Evolutionary conservation across 2,113 vertebrate genomes (phyloP).

Genomic region (Nibea coibor): DNA sequence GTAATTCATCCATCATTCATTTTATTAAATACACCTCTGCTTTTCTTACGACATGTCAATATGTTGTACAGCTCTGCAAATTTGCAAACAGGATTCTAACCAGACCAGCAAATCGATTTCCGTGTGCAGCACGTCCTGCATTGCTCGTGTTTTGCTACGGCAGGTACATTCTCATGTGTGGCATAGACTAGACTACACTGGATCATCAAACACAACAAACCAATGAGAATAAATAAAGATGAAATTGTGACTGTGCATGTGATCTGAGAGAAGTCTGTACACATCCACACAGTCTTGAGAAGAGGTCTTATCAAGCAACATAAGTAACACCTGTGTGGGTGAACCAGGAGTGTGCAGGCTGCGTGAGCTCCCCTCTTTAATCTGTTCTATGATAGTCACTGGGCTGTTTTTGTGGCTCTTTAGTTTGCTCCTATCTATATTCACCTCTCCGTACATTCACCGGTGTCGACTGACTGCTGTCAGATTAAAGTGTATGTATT

Average conservation of each 20-base stretch:
- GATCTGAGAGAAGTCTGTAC: neutral
- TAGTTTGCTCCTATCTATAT: neutral
- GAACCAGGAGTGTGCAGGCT: neutral
- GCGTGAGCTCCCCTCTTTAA: neutral
- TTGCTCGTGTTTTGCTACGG: too few species aligned
- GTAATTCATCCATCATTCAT: neutral
- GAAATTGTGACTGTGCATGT: neutral
- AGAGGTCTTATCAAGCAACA: neutral
- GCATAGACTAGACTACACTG: neutral
- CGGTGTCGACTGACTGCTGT: neutral
- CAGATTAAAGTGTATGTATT: neutral
- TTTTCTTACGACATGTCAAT: neutral
- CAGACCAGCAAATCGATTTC: too few species aligned
- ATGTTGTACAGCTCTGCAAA: too few species aligned
- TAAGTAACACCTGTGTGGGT: neutral
- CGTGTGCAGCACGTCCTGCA: too few species aligned
- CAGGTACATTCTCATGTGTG: too few species aligned
- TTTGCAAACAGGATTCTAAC: too few species aligned
- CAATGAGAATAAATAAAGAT: neutral
- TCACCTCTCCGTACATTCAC: neutral
- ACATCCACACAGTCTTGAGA: neutral
- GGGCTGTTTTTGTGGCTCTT: neutral
- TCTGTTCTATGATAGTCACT: neutral
- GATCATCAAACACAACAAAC: neutral
- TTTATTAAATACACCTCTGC: neutral